Conservation (phyloP, 2,888 invertebrate genomes). For the Drosophila barbarae region DNA sequence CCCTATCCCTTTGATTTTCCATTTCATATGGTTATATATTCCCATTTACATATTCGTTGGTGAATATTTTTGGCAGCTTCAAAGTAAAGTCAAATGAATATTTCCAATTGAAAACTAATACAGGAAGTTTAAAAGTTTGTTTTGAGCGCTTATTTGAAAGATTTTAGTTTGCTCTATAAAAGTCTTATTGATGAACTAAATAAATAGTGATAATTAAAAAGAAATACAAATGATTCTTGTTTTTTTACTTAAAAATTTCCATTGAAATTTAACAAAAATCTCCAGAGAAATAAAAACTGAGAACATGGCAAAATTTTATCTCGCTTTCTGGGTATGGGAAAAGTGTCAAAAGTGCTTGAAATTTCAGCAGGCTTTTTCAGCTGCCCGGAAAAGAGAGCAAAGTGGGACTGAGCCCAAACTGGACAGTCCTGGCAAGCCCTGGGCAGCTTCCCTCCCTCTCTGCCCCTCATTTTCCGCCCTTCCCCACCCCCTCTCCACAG, state of each 20-base stretch:
- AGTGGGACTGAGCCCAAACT: constrained; percentile 41
- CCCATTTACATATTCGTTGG: neutral
- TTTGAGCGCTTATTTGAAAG: too few species aligned
- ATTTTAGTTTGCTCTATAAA: too few species aligned
- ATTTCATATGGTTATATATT: neutral
- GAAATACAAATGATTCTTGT: neutral
- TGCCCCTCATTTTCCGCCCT: neutral
- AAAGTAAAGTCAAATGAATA: neutral
- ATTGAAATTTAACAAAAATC: neutral
- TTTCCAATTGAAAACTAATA: too few species aligned
- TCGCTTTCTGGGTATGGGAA: constrained; percentile 35
- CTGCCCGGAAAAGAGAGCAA: constrained; percentile 20
- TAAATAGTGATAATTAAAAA: too few species aligned
- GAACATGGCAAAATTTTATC: constrained; percentile 1
- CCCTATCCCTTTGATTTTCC: neutral
- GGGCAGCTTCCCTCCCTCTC: constrained; percentile 10
- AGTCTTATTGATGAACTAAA: too few species aligned
- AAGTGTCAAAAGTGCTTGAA: constrained; percentile 74
- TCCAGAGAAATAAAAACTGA: neutral
- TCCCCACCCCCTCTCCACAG: constrained; percentile 11
- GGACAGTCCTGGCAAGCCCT: constrained; percentile 45
- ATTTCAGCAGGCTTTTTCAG: constrained; percentile 68
- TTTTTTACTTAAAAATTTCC: neutral
- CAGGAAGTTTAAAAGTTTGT: too few species aligned
- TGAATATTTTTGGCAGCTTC: neutral